phyloP scores from a whole-genome alignment of 2,888 invertebrate species.

The Belgica antarctica region DNA sequence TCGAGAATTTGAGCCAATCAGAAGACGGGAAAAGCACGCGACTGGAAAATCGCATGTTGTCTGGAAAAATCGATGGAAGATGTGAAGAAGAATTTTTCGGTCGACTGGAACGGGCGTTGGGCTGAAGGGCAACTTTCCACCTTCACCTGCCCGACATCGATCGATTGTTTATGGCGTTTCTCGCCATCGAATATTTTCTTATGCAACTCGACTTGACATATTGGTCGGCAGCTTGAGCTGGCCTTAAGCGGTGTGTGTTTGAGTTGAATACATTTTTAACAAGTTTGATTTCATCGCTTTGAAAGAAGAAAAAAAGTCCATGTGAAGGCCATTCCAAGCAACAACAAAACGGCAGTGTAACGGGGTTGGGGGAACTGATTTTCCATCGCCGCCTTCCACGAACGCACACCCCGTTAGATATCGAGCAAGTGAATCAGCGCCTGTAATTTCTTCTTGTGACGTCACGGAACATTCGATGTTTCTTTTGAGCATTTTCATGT shows the following conservation, averaged over 20 bases:
- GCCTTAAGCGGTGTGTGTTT: constrained; percentile 6
- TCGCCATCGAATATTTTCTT: too few species aligned
- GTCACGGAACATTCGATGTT: constrained; percentile 25
- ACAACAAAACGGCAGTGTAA: background rate
- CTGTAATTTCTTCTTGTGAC: constrained; percentile 9
- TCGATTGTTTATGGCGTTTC: background rate
- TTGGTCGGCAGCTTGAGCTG: background rate
- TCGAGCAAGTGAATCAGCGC: background rate
- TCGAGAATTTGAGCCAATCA: constrained; percentile 37
- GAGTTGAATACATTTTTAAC: background rate
- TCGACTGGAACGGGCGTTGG: constrained; percentile 31
- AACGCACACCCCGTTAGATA: background rate
- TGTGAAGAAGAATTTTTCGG: too few species aligned
- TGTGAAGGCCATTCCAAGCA: constrained; percentile 36
- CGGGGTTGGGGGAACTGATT: background rate
- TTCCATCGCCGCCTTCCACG: background rate
- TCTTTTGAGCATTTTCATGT: background rate
- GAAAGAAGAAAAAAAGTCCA: constrained; percentile 30
- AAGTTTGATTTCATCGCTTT: too few species aligned
- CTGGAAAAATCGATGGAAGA: constrained; percentile 33
- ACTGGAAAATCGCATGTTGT: constrained; percentile 36
- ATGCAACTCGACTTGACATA: constrained; percentile 38
- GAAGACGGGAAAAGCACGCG: constrained; percentile 38
- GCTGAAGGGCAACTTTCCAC: too few species aligned
- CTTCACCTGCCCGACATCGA: constrained; percentile 17